phyloP scores from a whole-genome alignment of 2,888 invertebrate species.

The Mimachlamys varia region DNA sequence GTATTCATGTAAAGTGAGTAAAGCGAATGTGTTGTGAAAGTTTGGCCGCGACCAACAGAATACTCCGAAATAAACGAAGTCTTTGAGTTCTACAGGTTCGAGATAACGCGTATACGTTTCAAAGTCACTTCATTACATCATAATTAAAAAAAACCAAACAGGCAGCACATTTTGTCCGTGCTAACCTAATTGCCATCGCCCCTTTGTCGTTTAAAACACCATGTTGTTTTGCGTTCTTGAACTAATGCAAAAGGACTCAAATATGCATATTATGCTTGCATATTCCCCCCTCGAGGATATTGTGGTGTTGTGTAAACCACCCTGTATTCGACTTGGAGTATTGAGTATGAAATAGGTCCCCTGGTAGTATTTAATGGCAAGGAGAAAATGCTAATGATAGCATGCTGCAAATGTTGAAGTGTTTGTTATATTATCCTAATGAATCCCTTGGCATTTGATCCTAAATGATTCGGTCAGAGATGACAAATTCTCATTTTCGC shows the following conservation, averaged over 20 bases:
- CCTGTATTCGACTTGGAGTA: not conserved
- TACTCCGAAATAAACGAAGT: no score
- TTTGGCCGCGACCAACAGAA: no score
- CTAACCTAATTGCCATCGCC: not conserved
- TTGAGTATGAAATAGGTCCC: not conserved
- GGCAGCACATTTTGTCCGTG: not conserved
- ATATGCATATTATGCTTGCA: not conserved
- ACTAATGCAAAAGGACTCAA: not conserved
- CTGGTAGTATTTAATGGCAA: not conserved
- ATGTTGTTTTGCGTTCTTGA: not conserved
- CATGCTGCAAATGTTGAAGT: not conserved
- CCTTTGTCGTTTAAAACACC: no score
- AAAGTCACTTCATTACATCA: no score
- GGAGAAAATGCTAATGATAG: slow-evolving; percentile 24
- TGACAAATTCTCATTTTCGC: not conserved
- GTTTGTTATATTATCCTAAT: not conserved
- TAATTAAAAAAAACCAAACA: no score
- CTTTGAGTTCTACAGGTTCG: no score
- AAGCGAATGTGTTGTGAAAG: no score
- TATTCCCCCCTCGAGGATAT: not conserved
- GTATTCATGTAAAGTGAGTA: no score
- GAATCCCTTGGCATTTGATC: not conserved
- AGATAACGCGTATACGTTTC: no score
- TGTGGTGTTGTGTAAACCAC: not conserved
- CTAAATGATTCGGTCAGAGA: not conserved